Base-by-base conservation (phyloP, 2,888 invertebrate genomes). In the Pristionchus japonicus region DNA sequence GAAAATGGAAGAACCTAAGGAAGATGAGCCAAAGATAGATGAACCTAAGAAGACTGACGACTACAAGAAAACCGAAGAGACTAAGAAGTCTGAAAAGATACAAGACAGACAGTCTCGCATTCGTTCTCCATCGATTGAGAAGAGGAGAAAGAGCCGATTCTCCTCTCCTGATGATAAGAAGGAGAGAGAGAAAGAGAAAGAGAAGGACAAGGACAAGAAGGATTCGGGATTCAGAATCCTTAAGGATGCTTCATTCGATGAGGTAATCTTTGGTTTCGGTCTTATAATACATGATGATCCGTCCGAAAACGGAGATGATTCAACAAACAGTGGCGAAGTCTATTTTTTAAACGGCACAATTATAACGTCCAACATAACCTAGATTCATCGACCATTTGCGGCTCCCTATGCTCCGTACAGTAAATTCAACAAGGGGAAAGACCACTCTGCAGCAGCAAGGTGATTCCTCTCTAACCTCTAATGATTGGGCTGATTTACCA, bases 231-330 rank as follows among this genome's bases (percentile, higher is more conserved):
- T 86, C 86, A 57, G 27, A n/a, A 49, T 86, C n/a, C 27, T 86
- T 31, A 47, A n/a, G 31, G 70, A 86, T 31, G 86, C 86, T 47
- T 43, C 86, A 15, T 86, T 86, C 49, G 86, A 86, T 31, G 86
- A 86, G 86, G 86, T 86, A 13, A 27, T 27, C 43, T n/a, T n/a
- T n/a, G 23, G 40, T 40, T 74, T 74, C 20, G 40, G 9, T 80
- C 31, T 4, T 20, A 23, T 40, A 43, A 43, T 23, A 3, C 13
- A 47, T 40, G 27, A 82, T 52, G 31, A 82, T 82, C 40, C 31
- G 31, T 49, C 49, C 15, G n/a, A 9, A 11, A 49, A 47, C 49
- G 40, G 77, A 77, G 40, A 77, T 77, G 40, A 77, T 37, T 77
- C 77, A 77, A 77, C n/a, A 77, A n/a, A n/a, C n/a, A n/a, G n/a